Conservation (phyloP, 2,888 invertebrate genomes). For the Antheraea yamamai region DNA sequence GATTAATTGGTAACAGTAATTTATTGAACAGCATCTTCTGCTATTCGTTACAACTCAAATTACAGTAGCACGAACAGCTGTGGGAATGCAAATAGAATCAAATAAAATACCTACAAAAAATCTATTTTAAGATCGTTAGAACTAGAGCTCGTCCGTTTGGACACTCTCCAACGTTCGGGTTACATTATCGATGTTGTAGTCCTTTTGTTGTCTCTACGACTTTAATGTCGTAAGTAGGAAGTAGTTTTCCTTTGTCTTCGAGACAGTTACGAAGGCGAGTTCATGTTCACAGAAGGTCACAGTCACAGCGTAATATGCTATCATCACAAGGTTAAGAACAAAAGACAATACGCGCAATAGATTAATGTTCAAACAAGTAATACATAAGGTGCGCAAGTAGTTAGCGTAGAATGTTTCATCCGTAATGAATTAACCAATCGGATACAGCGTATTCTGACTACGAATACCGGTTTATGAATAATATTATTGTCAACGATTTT, state of each 20-base stretch:
- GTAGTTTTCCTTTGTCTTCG: constrained; percentile 16
- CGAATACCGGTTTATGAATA: too few relatives aligned
- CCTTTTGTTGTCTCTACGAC: constrained; percentile 45
- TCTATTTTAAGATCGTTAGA: constrained; percentile 68
- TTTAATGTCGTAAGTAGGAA: constrained; percentile 22
- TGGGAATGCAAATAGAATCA: constrained; percentile 58
- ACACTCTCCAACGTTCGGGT: constrained; percentile 66
- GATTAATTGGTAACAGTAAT: neutral
- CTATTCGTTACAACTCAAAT: constrained; percentile 37
- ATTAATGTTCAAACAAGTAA: too few relatives aligned
- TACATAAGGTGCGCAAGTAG: too few relatives aligned
- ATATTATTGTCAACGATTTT: neutral
- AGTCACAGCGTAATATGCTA: constrained; percentile 2
- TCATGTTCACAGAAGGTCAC: constrained; percentile 1
- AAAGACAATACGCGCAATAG: neutral
- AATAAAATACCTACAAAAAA: constrained; percentile 61
- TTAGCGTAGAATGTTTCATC: neutral
- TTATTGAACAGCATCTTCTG: constrained; percentile 16
- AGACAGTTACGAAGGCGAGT: neutral
- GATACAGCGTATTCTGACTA: too few relatives aligned
- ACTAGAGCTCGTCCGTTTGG: constrained; percentile 70
- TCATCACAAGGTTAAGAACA: neutral
- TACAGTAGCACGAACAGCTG: constrained; percentile 53
- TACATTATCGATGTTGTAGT: constrained; percentile 44
- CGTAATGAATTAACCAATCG: neutral